phyloP scores from a whole-genome alignment of 2,797 vertebrate genomes.

The Toxotes lorentzi region DNA sequence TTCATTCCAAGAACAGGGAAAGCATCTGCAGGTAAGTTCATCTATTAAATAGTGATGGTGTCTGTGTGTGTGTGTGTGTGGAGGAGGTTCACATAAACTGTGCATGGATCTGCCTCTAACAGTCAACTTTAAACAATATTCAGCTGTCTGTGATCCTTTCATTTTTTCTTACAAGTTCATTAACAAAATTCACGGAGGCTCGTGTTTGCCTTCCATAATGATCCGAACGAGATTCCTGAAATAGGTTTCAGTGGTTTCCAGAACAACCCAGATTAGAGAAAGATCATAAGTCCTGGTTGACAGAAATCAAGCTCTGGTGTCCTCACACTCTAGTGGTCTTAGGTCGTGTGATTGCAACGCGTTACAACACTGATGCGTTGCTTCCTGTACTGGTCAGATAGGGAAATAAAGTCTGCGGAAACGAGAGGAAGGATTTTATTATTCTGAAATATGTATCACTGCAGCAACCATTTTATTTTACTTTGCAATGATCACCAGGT shows the following conservation, averaged over 20 bases:
- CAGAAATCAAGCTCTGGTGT: conserved; percentile 3
- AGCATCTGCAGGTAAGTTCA: conserved; percentile 81
- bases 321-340: neutral
- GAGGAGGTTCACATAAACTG: conserved; percentile 34
- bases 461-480: neutral
- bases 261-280: neutral
- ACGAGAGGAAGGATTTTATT: neutral
- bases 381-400: neutral
- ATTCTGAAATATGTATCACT: neutral
- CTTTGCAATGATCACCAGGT: neutral
- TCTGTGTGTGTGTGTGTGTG: conserved; percentile 35
- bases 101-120: conserved; percentile 36
- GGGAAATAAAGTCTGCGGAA: neutral
- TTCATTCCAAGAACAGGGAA: conserved; percentile 75
- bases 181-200: neutral
- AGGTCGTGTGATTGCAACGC: neutral
- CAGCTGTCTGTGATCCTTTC: neutral
- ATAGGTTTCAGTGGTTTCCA: neutral
- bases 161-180: conserved; percentile 9
- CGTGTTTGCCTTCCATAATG: neutral
- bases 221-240: neutral
- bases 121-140: conserved; percentile 30
- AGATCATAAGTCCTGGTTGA: neutral
- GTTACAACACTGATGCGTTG: neutral
- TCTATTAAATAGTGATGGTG: conserved; percentile 73